Percentiles rank a stretch among this genome's conserved stretches.
Evolutionary conservation across 2,797 vertebrate species (phyloP).

Genomic region (Fistularia commersonii): DNA sequence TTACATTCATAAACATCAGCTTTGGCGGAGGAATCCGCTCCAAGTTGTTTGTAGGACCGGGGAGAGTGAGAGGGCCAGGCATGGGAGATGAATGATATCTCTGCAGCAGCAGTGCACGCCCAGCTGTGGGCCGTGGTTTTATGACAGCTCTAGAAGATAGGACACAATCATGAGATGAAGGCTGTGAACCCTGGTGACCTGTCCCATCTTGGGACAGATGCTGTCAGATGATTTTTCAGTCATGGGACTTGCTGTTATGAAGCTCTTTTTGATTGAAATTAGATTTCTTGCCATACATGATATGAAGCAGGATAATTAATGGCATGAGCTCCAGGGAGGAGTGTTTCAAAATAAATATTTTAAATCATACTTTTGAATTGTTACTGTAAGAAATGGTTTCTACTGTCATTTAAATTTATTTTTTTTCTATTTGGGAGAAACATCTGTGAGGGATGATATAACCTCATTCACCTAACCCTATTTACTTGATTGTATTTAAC

Average conservation of each 20-base stretch:
- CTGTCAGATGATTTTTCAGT: conserved; percentile 20
- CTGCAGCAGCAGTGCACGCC: neutral
- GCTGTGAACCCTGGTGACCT: neutral
- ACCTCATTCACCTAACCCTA: conserved; percentile 2
- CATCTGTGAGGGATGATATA: conserved; percentile 1
- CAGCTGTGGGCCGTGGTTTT: neutral
- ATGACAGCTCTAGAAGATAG: conserved; percentile 2
- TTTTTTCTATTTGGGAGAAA: neutral
- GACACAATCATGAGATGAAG: conserved; percentile 10
- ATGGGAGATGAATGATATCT: neutral
- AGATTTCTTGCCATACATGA: conserved; percentile 13
- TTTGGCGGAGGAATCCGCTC: no score
- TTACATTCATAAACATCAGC: no score
- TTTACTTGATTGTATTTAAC: conserved; percentile 14
- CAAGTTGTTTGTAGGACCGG: no score
- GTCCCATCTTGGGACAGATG: conserved; percentile 1
- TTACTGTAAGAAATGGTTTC: neutral
- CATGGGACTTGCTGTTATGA: conserved; percentile 23
- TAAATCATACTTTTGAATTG: neutral
- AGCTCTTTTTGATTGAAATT: conserved; percentile 12
- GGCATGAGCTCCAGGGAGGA: neutral
- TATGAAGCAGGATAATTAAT: conserved; percentile 1
- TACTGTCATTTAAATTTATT: neutral
- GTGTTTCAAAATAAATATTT: neutral
- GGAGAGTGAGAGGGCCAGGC: no score